phyloP scores from a whole-genome alignment of 2,113 vertebrate genomes.

The Gavia stellata region DNA sequence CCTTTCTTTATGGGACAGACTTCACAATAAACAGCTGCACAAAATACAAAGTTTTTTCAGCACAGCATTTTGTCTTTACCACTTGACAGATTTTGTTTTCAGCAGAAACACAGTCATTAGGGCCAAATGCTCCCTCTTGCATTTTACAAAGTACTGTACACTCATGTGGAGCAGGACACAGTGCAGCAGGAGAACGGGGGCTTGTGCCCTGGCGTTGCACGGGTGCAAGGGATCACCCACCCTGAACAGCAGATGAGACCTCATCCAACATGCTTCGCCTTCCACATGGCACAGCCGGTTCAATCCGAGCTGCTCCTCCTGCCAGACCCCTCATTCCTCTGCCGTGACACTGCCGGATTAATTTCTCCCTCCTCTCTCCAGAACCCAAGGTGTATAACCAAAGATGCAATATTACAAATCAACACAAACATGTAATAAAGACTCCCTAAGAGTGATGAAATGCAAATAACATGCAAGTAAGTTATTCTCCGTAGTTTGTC shows the following conservation, averaged over 20 bases:
- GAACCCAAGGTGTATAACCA: not conserved
- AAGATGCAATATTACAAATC: not conserved
- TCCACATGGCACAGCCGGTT: rapidly evolving
- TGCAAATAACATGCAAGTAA: not conserved
- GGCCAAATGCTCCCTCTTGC: not conserved
- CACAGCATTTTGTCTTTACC: not conserved
- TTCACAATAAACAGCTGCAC: not conserved
- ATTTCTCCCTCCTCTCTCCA: not conserved
- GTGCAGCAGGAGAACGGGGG: not conserved
- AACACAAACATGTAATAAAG: not conserved
- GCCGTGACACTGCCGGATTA: no score
- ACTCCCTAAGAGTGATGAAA: not conserved
- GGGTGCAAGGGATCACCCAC: not conserved
- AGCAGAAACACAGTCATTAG: not conserved
- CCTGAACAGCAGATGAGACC: not conserved
- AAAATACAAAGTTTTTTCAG: not conserved
- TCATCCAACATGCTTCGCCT: not conserved
- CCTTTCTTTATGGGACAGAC: not conserved
- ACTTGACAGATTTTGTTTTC: not conserved
- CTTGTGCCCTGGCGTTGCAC: not conserved
- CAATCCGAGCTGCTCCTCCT: rapidly evolving
- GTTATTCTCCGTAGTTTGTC: not conserved
- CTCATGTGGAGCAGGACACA: not conserved
- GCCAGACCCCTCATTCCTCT: not conserved
- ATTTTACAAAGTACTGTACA: not conserved